Evolutionary conservation across 2,888 invertebrate genomes (phyloP), one percentile per base, ranked within the genome.

Genomic region (Stenolophus ochropezus): DNA sequence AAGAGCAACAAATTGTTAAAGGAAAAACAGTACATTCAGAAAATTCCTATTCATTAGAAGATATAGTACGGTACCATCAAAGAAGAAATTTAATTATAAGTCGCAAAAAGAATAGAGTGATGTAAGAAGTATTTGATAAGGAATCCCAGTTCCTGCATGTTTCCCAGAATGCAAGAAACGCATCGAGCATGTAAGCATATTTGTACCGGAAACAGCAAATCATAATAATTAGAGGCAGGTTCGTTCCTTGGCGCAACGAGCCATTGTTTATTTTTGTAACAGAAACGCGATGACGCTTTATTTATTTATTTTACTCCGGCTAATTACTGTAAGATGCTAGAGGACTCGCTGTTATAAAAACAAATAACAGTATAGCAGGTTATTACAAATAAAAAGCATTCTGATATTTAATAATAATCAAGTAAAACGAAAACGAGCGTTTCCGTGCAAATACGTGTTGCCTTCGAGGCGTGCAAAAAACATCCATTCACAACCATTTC

Each of bases 181-280:
- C 25, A 25, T 3, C 2, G 18, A 14, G 5, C n/a, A 49, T 49
- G 49, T 49, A 71, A 20, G 49, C 51, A 74, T 74, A 53, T 74
- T 51, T 74, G 74, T 25, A 74, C 51, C 74, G 74, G 74, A 74
- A 74, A 74, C 27, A 53, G 74, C 74, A 74, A 74, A 74, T 74
- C 74, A 74, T 74, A 74, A 74, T 74, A 74, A 74, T 74, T 74
- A 74, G 49, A 69, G 27, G 14, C 33, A 69, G 27, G 65, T 69
- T 69, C 33, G 33, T 69, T 69, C 27, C 33, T 42, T 69, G 18
- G 18, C 18, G 27, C 65, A 27, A 69, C 20, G 65, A 27, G 27
- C 65, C 20, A 69, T 33, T 65, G 65, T 69, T 69, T 69, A 69
- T 69, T 69, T 69, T 69, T 69, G 65, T 69, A 33, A 27, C 33